Percentiles rank a stretch among this genome's conserved stretches.
Conservation (phyloP, 2,888 invertebrate species). For the Scrobipalpa costella region DNA sequence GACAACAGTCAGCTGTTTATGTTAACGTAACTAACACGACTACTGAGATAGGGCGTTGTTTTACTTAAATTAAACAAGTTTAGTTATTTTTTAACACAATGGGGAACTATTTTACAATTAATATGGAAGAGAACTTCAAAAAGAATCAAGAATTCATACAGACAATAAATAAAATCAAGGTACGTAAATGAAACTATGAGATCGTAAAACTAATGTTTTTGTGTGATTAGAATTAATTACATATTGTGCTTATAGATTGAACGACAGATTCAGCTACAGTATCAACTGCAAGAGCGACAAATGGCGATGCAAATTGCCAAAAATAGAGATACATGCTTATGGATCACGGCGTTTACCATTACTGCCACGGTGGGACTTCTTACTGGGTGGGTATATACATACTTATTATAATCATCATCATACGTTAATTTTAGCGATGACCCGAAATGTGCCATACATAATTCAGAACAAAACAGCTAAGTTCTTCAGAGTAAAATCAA, state of each 20-base stretch:
- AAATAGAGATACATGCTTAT: constrained; percentile 86
- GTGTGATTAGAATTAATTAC: not conserved
- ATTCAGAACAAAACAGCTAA: too few species aligned
- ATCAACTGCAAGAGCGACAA: constrained; percentile 88
- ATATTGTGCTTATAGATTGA: constrained; percentile 80
- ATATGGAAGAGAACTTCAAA: constrained; percentile 85
- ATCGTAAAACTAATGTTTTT: constrained; percentile 5
- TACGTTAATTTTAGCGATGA: not conserved
- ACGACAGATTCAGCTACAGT: constrained; percentile 89
- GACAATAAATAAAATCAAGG: constrained; percentile 84
- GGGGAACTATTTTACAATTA: constrained; percentile 81
- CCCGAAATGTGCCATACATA: too few species aligned
- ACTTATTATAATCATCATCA: constrained; percentile 12
- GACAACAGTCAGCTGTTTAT: constrained; percentile 34
- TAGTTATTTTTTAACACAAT: constrained; percentile 53
- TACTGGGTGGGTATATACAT: constrained; percentile 59
- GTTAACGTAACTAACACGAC: not conserved
- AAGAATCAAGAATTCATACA: constrained; percentile 86
- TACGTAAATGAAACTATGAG: constrained; percentile 43
- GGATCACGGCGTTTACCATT: constrained; percentile 85
- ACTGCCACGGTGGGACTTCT: constrained; percentile 76
- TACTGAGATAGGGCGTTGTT: constrained; percentile 12
- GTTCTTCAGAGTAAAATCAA: too few species aligned
- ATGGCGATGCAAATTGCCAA: constrained; percentile 86
- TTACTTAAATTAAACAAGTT: constrained; percentile 14